Conservation (phyloP, 2,797 vertebrate genomes). For the Smutsia temminckii region DNA sequence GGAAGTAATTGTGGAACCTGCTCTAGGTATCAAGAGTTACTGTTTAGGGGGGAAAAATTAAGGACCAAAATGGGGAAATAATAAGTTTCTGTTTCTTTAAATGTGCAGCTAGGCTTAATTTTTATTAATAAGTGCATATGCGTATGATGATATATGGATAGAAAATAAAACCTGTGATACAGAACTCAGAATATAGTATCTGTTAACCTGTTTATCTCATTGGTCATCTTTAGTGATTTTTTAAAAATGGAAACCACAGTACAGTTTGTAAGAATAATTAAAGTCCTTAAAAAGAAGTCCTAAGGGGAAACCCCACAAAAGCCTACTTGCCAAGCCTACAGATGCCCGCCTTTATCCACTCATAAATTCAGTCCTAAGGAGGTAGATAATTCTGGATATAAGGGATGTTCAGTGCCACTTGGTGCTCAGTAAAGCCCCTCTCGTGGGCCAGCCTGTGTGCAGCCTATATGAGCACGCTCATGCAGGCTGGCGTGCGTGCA, state of each 20-base stretch:
- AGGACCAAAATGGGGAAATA: not conserved
- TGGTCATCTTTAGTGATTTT: slow-evolving; percentile 27
- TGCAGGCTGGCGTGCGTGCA: accelerated
- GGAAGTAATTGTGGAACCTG: not conserved
- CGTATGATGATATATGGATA: not conserved
- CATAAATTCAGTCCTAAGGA: not conserved
- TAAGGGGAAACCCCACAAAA: not conserved
- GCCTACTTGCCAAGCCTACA: not conserved
- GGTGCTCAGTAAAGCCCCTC: accelerated
- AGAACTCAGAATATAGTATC: not conserved
- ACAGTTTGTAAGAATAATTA: not conserved
- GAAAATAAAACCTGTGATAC: not conserved
- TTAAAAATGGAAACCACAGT: slow-evolving; percentile 11
- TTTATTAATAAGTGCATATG: not conserved
- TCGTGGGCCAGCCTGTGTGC: accelerated
- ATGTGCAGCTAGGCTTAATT: not conserved
- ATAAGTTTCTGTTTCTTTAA: slow-evolving; percentile 33
- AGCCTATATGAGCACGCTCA: not conserved
- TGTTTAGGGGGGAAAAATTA: not conserved
- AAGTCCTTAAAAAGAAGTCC: not conserved
- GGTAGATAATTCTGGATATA: not conserved
- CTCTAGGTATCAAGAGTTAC: not conserved
- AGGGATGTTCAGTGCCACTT: not conserved
- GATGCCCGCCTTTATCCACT: too few species aligned
- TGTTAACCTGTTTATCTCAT: not conserved